Evolutionary conservation across 2,888 invertebrate species (phyloP).

Genomic region (Epinotia brunnichana): DNA sequence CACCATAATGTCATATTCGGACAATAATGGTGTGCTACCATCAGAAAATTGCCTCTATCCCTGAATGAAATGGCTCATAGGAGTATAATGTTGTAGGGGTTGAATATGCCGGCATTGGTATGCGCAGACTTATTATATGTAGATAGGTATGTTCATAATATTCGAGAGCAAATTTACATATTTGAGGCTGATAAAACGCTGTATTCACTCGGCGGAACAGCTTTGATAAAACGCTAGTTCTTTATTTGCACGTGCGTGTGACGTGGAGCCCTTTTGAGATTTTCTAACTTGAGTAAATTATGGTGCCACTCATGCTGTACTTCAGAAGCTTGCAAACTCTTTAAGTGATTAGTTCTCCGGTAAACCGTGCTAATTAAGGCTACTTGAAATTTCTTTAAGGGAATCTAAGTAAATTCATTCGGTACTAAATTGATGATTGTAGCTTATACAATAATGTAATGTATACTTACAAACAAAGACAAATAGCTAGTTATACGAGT

Average conservation of each 20-base stretch:
- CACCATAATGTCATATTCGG: slow-evolving; percentile 64
- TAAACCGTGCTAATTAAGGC: slow-evolving; percentile 1
- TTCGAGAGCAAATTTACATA: slow-evolving; percentile 33
- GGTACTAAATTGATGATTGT: not conserved
- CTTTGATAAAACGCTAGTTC: slow-evolving; percentile 34
- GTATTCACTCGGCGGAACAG: slow-evolving; percentile 26
- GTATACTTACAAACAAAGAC: no score
- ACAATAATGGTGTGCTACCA: slow-evolving; percentile 63
- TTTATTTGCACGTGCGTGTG: slow-evolving; percentile 29
- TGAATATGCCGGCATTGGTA: slow-evolving; percentile 51
- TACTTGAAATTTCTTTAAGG: not conserved
- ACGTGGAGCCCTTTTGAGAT: slow-evolving; percentile 14
- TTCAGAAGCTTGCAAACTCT: not conserved
- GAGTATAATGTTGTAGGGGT: slow-evolving; percentile 49
- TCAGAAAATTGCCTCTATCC: slow-evolving; percentile 63
- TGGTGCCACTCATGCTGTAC: slow-evolving; percentile 26
- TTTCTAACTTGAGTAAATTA: slow-evolving; percentile 12
- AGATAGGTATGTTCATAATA: slow-evolving; percentile 19
- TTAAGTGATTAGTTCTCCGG: slow-evolving; percentile 16
- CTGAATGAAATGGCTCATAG: slow-evolving; percentile 57
- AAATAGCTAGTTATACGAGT: not conserved
- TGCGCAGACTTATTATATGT: slow-evolving; percentile 19
- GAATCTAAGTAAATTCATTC: not conserved
- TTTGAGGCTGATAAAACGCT: slow-evolving; percentile 35
- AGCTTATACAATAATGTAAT: no score